Evolutionary conservation across 2,113 vertebrate genomes (phyloP).

Genomic region (Corythornis cristatus): DNA sequence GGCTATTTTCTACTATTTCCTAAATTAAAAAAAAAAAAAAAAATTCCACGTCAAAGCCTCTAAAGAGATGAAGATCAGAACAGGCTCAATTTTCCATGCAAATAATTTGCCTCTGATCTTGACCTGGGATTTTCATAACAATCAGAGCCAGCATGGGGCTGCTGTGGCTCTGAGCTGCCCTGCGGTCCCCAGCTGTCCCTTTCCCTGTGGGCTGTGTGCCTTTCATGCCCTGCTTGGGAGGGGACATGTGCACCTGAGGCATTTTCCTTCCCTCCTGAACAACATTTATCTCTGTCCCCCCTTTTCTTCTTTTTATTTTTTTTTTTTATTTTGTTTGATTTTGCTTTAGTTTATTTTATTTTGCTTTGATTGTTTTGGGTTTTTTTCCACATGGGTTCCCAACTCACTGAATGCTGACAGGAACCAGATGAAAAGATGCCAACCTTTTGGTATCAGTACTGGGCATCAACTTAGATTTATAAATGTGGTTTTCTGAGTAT

Average conservation of each 20-base stretch:
- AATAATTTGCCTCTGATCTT: conserved; percentile 43
- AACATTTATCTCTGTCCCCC: background rate
- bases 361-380: too few relatives aligned
- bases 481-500: background rate
- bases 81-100: conserved; percentile 13
- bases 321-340: too few relatives aligned
- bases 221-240: conserved; percentile 17
- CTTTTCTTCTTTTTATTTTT: background rate
- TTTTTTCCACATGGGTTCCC: background rate
- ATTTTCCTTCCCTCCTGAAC: background rate
- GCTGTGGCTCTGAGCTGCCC: background rate
- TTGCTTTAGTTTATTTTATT: too few relatives aligned
- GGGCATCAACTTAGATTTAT: background rate
- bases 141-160: background rate
- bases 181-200: conserved; percentile 5
- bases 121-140: conserved; percentile 45
- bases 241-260: background rate
- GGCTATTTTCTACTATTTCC: conserved; percentile 51
- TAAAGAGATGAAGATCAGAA: conserved; percentile 45
- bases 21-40: conserved; percentile 54
- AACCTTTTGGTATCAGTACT: background rate
- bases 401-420: background rate
- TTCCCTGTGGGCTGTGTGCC: background rate
- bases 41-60: conserved; percentile 17
- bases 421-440: background rate